Evolutionary conservation across 1,140 invertebrate genomes (phyloP).

Genomic region (Helicoverpa zea): DNA sequence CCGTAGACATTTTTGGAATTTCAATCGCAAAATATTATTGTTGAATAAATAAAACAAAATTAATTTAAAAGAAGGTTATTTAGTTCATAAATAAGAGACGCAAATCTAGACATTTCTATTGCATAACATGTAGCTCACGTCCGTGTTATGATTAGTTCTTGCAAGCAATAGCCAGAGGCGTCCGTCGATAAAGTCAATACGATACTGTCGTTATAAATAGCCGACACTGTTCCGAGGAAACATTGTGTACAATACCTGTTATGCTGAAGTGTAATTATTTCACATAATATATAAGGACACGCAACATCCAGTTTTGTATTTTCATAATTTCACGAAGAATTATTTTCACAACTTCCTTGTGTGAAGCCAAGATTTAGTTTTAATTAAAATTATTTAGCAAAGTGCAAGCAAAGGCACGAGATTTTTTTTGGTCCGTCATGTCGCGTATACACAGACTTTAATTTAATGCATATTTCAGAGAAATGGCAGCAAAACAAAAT

Average conservation of each 20-base stretch:
- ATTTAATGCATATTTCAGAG: neutral
- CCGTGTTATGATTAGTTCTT: slow-evolving; percentile 25
- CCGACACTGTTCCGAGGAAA: neutral
- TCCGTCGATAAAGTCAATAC: slow-evolving; percentile 30
- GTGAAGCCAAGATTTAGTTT: slow-evolving; percentile 17
- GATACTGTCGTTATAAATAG: slow-evolving; percentile 32
- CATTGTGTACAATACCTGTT: neutral
- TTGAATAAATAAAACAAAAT: no score
- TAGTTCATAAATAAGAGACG: neutral
- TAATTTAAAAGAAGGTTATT: neutral
- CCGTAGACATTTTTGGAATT: no score
- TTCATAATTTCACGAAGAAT: slow-evolving; percentile 18
- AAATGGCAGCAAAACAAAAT: neutral
- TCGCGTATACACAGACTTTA: no score
- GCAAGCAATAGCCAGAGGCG: slow-evolving; percentile 7
- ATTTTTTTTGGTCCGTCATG: neutral
- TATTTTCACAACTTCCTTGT: slow-evolving; percentile 7
- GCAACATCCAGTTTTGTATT: neutral
- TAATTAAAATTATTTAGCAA: slow-evolving; percentile 33
- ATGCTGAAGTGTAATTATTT: slow-evolving; percentile 16
- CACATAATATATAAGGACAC: slow-evolving; percentile 8
- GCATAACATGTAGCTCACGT: neutral
- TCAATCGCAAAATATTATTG: no score
- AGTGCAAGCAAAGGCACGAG: neutral
- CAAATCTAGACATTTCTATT: neutral